Base-by-base conservation (phyloP, 1,140 invertebrate species). In the Medauroidea extradentata region DNA sequence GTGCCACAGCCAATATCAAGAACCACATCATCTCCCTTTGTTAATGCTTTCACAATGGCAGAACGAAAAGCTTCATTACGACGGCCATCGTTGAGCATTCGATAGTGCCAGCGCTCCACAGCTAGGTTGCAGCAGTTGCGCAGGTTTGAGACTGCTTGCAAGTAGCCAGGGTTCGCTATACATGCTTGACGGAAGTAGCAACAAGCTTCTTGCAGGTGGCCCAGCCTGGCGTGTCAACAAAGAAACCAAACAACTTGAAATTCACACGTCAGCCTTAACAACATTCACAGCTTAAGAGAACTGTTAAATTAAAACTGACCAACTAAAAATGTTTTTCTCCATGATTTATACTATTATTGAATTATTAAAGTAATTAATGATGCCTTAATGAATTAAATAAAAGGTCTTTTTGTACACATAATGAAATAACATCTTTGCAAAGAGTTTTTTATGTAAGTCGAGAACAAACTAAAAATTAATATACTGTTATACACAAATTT, bases 41-140 rank as follows among this genome's bases (percentile, higher is more conserved):
- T 34, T 11, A 34, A 11, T 25, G 29, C 5, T 59, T 79, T 78
- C 9, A 68, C 63, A 61, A 92, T 88, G 1, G 86, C 88, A 59
- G 73, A 63, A 53, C 76, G 75, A 68, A 84, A 91, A 7, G 82
- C 76, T 55, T 76, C 68, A 75, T 92, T 92, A 53, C 89, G 75
- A 21, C 70, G 66, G 44, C 71, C 77, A 72, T 91, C 89, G 77
- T 92, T 92, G 3, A 92, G 68, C 90, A 92, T 91, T 55, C 85
- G 73, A 71, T 86, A 91, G 71, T 92, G 89, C 90, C 90, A 91
- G 43, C 89, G 73, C 61, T 88, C 85, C 27, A 91, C 79, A 5
- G 77, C 53, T 51, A 70, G 62, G 66, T 75, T 75, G 19, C 68
- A 72, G 11, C 76, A 65, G 58, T 73, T 77, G 49, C 79, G 72